Evolutionary conservation across 30 jellyfish, hydroid and myxozoan genomes (phyloP), one percentile per base, ranked within the genome.

Genomic region (Pelagia noctiluca): DNA sequence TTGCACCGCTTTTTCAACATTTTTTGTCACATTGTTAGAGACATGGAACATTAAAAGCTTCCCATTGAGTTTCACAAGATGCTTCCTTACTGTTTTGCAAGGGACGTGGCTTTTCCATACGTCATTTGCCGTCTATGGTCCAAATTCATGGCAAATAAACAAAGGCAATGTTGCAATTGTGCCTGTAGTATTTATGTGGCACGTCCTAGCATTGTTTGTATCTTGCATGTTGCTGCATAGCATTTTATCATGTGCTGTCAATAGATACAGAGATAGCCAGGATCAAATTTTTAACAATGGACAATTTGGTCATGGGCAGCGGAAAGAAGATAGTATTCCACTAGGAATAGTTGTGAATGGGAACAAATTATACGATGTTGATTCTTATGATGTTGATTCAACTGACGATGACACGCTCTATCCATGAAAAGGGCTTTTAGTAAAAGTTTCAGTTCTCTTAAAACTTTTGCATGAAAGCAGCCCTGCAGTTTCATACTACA

Each of bases 41-140:
- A 68, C 75, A 23, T 83, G 76, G 42, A 75, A 71, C 29, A 52
- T 31, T 22, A 83, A 54, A 48, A 42, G 63, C 16, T 64, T 67
- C 23, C 35, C 80, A 1, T 34, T 83, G 66, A 70, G 86, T 53
- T 64, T 68, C 37, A 47, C 87, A 10, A 83, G 85, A 31, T 67
- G 93, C n/a, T 69, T 35, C 49, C 71, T 83, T 21, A 71, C 86
- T 0, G 35, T 69, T 34, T 75, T 83, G 8, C 93, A 68, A 50
- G 93, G 85, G 52, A 83, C 93, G 5, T 83, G 93, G 93, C 65
- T 57, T 1, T 72, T 83, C 18, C 93, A 83, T 42, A 83, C 37
- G 49, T 37, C 93, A 2, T 83, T 64, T 54, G 35, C 78, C 3
- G 8, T 36, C 3, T 25, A n/a, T 18, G 61, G 93, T 1, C 54